Base-by-base conservation (phyloP, 2,888 invertebrate species). In the Cephus pulcher region DNA sequence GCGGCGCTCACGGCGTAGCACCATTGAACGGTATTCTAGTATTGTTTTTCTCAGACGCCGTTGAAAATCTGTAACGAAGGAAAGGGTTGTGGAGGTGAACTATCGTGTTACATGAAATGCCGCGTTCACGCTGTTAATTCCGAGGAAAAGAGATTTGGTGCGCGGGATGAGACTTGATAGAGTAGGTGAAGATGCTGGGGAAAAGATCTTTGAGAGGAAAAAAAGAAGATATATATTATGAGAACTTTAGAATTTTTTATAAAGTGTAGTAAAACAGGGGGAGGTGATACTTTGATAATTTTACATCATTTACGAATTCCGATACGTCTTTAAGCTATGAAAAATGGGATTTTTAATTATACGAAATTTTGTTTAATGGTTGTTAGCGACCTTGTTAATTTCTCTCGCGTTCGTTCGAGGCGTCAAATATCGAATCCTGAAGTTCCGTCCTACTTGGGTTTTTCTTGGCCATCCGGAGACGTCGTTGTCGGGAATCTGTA, bases 31-130 rank as follows among this genome's bases (percentile, higher is more conserved):
- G 69, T 30, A 80, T 78, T 74, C 74, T 76, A 76, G 84, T 85
- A 87, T 87, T 88, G 87, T 87, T 87, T 88, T 86, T 85, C 82
- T 82, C 84, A 84, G 82, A 84, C 82, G 23, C 37, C 74, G 74
- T 74, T 74, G 74, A 34, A 35, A 74, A 74, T 74, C 74, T 34
- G 74, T 74, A 74, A 35, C 74, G 74, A n/a, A 74, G 74, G 74
- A 74, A 74, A 74, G 74, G 74, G 35, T 74, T n/a, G n/a, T 71
- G 68, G 34, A 15, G 69, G 75, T 78, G 71, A 71, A 79, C 82
- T 86, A 82, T 86, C 82, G 83, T 79, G 78, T 87, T 86, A 84
- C 84, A 79, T 9, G 71, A 34, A 71, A 80, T 81, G 74, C 80
- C 37, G 80, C 78, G 15, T 12, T 71, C 71, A 15, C 23, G 56